A percentile compares a stretch with the other conserved stretches of the same genome.
Evolutionary conservation across 2,113 vertebrate genomes (phyloP).

Genomic region (Epinephelus cyanopodus): DNA sequence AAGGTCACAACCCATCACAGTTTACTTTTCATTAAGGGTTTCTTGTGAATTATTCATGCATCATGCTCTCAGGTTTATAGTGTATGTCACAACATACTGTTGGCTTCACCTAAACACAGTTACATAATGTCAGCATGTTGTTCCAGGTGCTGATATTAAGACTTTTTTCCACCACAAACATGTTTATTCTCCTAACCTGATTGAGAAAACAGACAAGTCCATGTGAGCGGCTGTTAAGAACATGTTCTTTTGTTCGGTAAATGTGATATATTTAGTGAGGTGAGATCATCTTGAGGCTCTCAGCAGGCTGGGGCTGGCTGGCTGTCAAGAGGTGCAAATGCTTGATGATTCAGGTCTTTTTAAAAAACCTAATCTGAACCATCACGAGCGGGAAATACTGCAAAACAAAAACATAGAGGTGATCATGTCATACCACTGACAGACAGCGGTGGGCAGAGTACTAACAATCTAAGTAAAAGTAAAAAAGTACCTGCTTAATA

Average conservation of each 20-base stretch:
- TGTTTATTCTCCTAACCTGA: conserved; percentile 62
- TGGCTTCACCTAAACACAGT: conserved; percentile 47
- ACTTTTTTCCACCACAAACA: conserved; percentile 40
- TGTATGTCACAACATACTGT: conserved; percentile 44
- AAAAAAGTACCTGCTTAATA: too few relatives aligned
- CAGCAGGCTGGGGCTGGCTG: conserved; percentile 4
- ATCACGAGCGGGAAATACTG: conserved; percentile 26
- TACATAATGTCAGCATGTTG: conserved; percentile 44
- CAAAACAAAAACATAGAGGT: conserved; percentile 21
- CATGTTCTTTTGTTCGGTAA: conserved; percentile 50
- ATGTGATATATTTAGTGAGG: conserved; percentile 48
- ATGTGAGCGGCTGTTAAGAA: conserved; percentile 42
- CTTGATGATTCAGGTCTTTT: conserved; percentile 24
- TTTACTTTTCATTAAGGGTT: conserved; percentile 64
- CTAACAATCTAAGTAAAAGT: too few relatives aligned
- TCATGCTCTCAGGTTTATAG: conserved; percentile 33
- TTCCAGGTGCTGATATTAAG: conserved; percentile 43
- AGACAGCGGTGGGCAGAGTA: too few relatives aligned
- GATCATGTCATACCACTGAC: conserved; percentile 42
- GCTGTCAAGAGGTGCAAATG: conserved; percentile 32
- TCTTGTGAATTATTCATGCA: conserved; percentile 43
- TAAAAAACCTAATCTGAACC: conserved; percentile 27
- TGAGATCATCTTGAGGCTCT: conserved; percentile 49
- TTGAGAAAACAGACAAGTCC: conserved; percentile 65
- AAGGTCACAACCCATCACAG: conserved; percentile 58